Base-by-base conservation (phyloP, 1,140 invertebrate genomes). In the Epicauta chinensis region DNA sequence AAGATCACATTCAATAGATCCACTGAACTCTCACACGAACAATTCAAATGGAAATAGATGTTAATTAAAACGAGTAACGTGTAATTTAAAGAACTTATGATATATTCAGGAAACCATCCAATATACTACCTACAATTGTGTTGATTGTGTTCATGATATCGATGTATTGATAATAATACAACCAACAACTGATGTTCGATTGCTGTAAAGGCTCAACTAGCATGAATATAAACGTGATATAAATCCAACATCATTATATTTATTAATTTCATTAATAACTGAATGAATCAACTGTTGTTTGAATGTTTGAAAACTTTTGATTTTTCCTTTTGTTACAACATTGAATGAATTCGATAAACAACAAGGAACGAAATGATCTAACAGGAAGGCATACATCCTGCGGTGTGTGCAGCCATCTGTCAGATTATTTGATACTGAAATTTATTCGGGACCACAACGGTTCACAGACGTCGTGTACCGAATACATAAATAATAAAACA, bases 371-470 rank as follows among this genome's bases (percentile, higher is more conserved):
- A 16, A 34, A 31, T 13, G 16, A 23, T 23, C 16, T 37, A 42
- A 23, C 35, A 35, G 34, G 48, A 30, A 34, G 30, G 34, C 39
- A 50, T 39, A 29, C 15, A 50, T 30, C 31, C 16, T 34, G 32
- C 11, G 23, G 32, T 51, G 38, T 42, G 48, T 51, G 48, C 48
- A 36, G 48, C 32, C 31, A 51, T 31, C 48, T 36, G 48, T 51
- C 48, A 51, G 48, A 51, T 51, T 51, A 51, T 51, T 38, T 51
- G 48, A 51, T 42, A 42, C 30, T 42, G 48, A 35, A 51, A 51
- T 51, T 51, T 51, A 51, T 51, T 51, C 48, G 29, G 34, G 46
- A 39, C 48, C 48, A 50, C 29, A 41, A 38, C 30, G 23, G 31
- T 35, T 47, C 23, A n/a, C 14, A 10, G 17, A 29, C 45, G 11